phyloP scores from a whole-genome alignment of 2,888 invertebrate genomes.

The Pilophorus perplexus region DNA sequence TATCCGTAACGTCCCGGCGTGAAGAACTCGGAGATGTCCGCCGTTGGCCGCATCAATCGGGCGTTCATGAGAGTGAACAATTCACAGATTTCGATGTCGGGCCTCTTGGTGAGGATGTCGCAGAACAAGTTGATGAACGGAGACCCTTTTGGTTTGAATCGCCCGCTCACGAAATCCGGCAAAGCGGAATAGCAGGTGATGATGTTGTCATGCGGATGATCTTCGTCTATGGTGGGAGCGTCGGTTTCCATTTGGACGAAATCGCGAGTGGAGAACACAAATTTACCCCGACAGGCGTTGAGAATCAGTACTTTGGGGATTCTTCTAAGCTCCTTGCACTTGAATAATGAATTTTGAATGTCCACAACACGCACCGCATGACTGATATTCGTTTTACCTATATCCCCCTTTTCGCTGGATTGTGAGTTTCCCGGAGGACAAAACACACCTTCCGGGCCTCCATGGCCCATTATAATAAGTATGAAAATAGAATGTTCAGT shows the following conservation, averaged over 20 bases:
- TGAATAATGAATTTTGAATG: not conserved
- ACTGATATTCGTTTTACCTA: not conserved
- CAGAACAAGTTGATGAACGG: conserved; percentile 20
- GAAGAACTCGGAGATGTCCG: conserved; percentile 1
- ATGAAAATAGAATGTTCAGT: conserved; percentile 8
- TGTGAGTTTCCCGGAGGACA: not conserved
- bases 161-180: not conserved
- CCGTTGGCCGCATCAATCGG: conserved; percentile 26
- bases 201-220: not conserved
- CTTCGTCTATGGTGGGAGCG: not conserved
- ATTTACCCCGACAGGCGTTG: conserved; percentile 13
- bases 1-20: not conserved
- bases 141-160: not conserved
- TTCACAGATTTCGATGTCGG: conserved; percentile 25
- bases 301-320: conserved; percentile 20
- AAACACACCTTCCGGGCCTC: not conserved
- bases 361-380: not conserved
- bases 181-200: conserved; percentile 19
- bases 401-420: not conserved
- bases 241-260: not conserved
- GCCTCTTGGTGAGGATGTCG: not conserved
- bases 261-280: not conserved
- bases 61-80: conserved; percentile 30
- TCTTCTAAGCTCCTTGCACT: not conserved
- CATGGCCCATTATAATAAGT: conserved; percentile 30